Evolutionary conservation across 23 tunicate species (phyloP), one percentile per base, ranked within the genome.

Genomic region (Halocynthia aurantium): DNA sequence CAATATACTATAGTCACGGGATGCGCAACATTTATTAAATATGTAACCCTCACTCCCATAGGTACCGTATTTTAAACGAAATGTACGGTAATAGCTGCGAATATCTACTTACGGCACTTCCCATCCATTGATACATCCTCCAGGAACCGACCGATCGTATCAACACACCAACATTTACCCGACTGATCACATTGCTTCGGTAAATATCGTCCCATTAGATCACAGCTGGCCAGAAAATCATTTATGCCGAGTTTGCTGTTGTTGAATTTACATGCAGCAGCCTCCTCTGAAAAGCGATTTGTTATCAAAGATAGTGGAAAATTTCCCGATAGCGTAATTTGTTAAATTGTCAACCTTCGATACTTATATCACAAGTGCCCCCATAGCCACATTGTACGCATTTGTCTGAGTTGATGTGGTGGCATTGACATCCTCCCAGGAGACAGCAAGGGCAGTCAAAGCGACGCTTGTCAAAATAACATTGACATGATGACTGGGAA

Each of bases 351-450:
- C 40, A 40, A 76, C 80, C 66, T n/a, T 58, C 61, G 13, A 76
- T n/a, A 7, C 51, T 21, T 10, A 18, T 31, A 31, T 76, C 11
- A 53, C 80, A 76, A 18, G 61, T 52, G n/a, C 57, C 51, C 61
- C 80, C 80, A 21, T 76, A 57, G 44, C 80, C 80, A n/a, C 80
- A 76, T 13, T 76, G 80, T 9, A 76, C 80, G 6, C 80, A 76
- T 56, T 76, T 76, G 51, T 56, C 21, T 12, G 80, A 12, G n/a
- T 76, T 56, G 52, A 58, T 57, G 18, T 55, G 12, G 44, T 2
- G 10, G 6, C 80, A 76, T 19, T 76, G 80, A 8, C 80, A 76
- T 50, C 80, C 80, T 22, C 80, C 80, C 6, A 58, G 68, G 6
- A 76, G 61, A 22, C 80, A 76, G 50, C 80, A 76, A 0, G 80